Evolutionary conservation across 2,797 vertebrate species (phyloP), one percentile per base, ranked within the genome.

Genomic region (Typhlichthys subterraneus): DNA sequence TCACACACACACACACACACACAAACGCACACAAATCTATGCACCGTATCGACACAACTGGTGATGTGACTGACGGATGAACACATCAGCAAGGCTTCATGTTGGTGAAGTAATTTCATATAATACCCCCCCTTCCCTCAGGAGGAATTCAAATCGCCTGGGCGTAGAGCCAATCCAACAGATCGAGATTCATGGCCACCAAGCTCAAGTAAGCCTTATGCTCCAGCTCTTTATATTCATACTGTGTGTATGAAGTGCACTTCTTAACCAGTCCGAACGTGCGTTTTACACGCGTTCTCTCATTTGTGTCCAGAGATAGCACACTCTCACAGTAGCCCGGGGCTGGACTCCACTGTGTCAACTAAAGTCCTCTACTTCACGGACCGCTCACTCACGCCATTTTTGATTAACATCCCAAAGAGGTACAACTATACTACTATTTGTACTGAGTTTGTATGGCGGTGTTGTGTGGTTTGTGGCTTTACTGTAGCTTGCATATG

Each of bases 301-400:
- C 67, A 45, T 77, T 84, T 67, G 63, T 73, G 81, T 75, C 2
- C 85, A 98, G 97, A 95, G 76, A 90, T 98, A 89, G 94, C 95
- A 61, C 96, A 97, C 83, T 99, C 96, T 9, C 96, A 96, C 91
- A 99, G 96, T 83, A 97, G 94, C 19, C 96, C 97, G 0, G 76
- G 93, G 52, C 88, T 98, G 88, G 94, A 94, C 83, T 85, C 89
- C 15, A 85, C 91, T 73, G 77, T 95, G 85, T 95, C 92, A 79
- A 99, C 98, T 72, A 99, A 98, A 96, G 97, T 98, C 90, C 95
- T 99, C 53, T 99, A 99, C 89, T 99, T 98, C 89, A 99, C 97
- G 1, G 96, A 98, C 81, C 95, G 96, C 72, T 99, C 97, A 29
- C 96, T 99, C 73, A 99, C 97, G 2, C 98, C 98, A 14, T 99